Conservation (phyloP, 1,140 invertebrate species). For the Papilio polytes region DNA sequence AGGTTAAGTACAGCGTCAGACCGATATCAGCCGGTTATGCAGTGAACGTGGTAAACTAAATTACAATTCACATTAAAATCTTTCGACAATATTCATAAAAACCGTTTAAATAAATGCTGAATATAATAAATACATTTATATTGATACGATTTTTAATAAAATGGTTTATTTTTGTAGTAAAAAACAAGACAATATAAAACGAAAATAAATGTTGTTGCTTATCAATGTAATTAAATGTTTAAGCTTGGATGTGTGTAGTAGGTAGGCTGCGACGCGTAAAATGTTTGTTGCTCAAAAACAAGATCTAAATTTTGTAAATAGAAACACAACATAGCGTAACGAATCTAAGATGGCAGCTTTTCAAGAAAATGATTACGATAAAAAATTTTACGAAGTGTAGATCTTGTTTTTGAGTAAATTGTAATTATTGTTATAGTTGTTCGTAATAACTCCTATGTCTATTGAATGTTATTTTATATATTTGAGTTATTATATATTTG, state of each 20-base stretch:
- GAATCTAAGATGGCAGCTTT: background rate
- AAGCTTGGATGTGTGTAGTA: constrained; percentile 1
- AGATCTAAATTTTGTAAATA: background rate
- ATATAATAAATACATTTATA: background rate
- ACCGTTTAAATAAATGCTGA: background rate
- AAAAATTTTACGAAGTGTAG: background rate
- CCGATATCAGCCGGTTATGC: too few relatives aligned
- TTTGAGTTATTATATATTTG: constrained; percentile 4
- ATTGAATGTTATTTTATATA: constrained; percentile 30
- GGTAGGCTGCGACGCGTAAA: background rate
- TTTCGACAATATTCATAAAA: background rate
- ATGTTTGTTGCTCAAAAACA: background rate
- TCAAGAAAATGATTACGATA: background rate
- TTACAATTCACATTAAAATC: background rate
- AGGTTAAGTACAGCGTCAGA: too few relatives aligned
- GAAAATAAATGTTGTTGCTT: constrained; percentile 24
- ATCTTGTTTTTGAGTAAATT: background rate
- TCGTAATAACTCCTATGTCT: background rate
- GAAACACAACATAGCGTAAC: too few relatives aligned
- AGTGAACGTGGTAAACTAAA: background rate
- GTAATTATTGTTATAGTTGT: constrained; percentile 39
- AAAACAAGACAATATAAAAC: constrained; percentile 25
- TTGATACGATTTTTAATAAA: background rate
- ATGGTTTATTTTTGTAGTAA: background rate
- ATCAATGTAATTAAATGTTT: background rate